These are phyloP conservation scores for Nasua narica DNA, from an alignment of 2,797 vertebrate genomes.

Conservation along the genomic window DNA sequence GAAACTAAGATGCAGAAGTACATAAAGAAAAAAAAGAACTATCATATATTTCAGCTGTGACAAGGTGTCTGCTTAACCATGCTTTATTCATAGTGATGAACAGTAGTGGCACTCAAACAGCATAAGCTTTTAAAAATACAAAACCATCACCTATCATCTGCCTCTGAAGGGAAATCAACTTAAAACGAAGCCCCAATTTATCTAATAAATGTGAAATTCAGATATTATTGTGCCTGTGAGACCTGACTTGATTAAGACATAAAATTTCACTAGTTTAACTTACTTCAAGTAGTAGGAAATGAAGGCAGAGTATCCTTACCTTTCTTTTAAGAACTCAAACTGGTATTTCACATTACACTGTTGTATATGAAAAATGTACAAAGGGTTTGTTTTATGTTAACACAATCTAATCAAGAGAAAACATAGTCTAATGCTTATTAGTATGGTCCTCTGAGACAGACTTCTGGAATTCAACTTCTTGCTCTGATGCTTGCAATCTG, in stretches of 20 bases:
- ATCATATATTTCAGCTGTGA: not conserved
- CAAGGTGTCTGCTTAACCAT: not conserved
- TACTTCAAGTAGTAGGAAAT: constrained; percentile 15
- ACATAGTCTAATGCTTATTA: not conserved
- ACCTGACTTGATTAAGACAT: constrained; percentile 60
- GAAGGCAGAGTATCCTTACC: not conserved
- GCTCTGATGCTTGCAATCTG: not conserved
- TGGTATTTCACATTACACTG: not conserved
- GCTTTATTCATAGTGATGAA: not conserved
- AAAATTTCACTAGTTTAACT: constrained; percentile 42
- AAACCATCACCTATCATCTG: not conserved
- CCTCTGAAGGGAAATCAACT: constrained; percentile 39
- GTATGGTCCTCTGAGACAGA: not conserved
- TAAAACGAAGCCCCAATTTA: constrained; percentile 42
- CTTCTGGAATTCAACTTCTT: not conserved
- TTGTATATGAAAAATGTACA: not conserved
- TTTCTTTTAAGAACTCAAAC: not conserved
- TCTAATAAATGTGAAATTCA: constrained; percentile 53
- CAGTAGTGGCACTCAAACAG: not conserved
- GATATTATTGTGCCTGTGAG: constrained; percentile 47
- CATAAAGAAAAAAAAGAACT: not conserved
- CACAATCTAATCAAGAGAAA: not conserved
- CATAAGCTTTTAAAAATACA: constrained; percentile 30
- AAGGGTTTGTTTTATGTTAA: not conserved
- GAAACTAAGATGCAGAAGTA: constrained; percentile 3